Evolutionary conservation across 2,888 invertebrate species (phyloP), one percentile per base, ranked within the genome.

Genomic region (Drosophila ustulata): DNA sequence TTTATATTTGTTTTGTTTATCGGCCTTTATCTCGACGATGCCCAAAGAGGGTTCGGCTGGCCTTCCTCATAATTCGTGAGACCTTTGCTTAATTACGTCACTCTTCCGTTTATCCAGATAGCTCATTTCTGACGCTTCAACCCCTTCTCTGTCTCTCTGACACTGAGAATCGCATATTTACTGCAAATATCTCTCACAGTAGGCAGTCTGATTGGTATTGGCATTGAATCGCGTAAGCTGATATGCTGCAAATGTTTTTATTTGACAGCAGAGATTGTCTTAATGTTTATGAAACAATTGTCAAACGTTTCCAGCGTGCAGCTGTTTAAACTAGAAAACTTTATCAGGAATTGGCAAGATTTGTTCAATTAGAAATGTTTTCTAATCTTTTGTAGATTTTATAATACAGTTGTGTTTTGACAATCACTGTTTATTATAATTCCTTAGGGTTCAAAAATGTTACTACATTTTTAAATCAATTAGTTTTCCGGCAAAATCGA

Each of bases 11-110:
- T 65, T 69, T 68, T 62, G 66, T 56, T 79, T 83, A 80, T 83
- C 71, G 58, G 11, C 30, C 58, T 63, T 66, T 68, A 69, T 68
- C 61, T 37, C 23, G 32, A 25, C 30, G 18, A 56, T 32, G 34
- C 49, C 61, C 66, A 57, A 41, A 25, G 69, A 72, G 69, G 80
- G 59, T 65, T 59, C 30, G 66, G 52, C 46, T 56, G 56, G 32
- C 25, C 50, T 53, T 43, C 23, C 53, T 53, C 13, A 51, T 55
- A 51, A 51, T 62, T 74, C 72, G 68, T 72, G 13, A 51, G 73
- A 67, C 74, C 70, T 63, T 65, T 57, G 58, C 67, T 59, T 66
- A 66, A 73, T 85, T 78, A 87, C 89, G 89, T 85, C 89, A 83
- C 69, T 70, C 65, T 51, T 49, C 59, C 62, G 57, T 43, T 45